phyloP scores from a whole-genome alignment of 1,140 invertebrate species.

The Aphis gossypii region DNA sequence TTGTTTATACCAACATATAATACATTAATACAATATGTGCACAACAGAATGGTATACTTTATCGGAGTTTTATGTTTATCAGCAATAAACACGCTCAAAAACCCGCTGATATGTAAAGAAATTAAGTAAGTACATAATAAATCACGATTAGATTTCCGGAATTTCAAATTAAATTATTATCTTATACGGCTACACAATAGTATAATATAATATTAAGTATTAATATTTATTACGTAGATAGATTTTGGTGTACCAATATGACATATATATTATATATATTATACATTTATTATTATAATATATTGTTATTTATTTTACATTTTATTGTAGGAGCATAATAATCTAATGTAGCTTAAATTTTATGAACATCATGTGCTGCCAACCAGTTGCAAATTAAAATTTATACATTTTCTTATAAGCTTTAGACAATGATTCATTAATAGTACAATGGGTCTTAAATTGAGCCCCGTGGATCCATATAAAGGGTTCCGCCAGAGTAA shows the following conservation, averaged over 20 bases:
- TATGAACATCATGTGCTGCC: not conserved
- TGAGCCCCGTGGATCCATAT: too few relatives aligned
- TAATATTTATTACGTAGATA: not conserved
- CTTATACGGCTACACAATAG: not conserved
- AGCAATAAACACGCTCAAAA: not conserved
- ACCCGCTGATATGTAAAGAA: not conserved
- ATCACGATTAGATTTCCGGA: not conserved
- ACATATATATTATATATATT: not conserved
- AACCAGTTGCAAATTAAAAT: not conserved
- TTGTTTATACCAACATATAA: not conserved
- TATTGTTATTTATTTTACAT: too few relatives aligned
- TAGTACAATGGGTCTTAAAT: too few relatives aligned
- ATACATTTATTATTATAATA: not conserved
- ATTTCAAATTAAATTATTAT: not conserved
- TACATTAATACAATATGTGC: not conserved
- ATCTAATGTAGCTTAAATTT: not conserved
- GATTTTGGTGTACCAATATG: too few relatives aligned
- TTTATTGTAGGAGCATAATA: not conserved
- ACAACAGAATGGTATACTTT: not conserved
- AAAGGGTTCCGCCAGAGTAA: too few relatives aligned
- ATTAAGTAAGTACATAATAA: not conserved
- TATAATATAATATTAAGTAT: not conserved
- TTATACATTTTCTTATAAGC: not conserved
- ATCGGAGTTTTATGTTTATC: not conserved
- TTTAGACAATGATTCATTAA: too few relatives aligned